A percentile compares a stretch with the other conserved stretches of the same genome.
phyloP scores from a whole-genome alignment of 2,797 vertebrate species.

The Orientallactaga sibirica region DNA sequence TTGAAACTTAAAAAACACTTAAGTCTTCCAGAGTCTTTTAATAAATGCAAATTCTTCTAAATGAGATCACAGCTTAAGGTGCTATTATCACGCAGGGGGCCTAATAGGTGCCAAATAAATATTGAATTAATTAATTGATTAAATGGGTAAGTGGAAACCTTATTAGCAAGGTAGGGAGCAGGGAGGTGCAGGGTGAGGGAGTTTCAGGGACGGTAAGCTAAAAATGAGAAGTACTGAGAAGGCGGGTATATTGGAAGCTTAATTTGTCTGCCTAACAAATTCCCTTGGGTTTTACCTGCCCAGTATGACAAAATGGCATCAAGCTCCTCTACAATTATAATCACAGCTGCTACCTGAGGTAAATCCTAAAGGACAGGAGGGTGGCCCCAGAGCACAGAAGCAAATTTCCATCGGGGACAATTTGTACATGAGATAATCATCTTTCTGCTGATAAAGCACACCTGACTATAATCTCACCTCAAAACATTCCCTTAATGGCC shows the following conservation, averaged over 20 bases:
- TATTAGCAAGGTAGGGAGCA: constrained; percentile 12
- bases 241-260: background rate
- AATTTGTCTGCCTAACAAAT: background rate
- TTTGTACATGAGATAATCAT: constrained; percentile 41
- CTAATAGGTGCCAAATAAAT: constrained; percentile 73
- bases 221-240: background rate
- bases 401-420: constrained; percentile 8
- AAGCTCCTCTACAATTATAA: background rate
- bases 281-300: background rate
- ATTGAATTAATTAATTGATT: constrained; percentile 76
- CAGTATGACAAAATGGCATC: background rate
- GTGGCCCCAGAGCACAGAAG: background rate
- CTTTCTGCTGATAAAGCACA: background rate
- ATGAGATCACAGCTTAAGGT: constrained; percentile 75
- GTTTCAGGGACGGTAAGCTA: background rate
- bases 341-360: background rate
- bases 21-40: constrained; percentile 42
- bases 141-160: constrained; percentile 51
- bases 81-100: constrained; percentile 57
- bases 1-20: constrained; percentile 35
- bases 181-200: background rate
- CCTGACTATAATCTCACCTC: background rate
- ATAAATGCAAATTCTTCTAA: constrained; percentile 70
- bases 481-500: constrained; percentile 25
- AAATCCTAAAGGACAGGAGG: constrained; percentile 22